Evolutionary conservation across 2,888 invertebrate genomes (phyloP).

Genomic region (Drosophila leonis): DNA sequence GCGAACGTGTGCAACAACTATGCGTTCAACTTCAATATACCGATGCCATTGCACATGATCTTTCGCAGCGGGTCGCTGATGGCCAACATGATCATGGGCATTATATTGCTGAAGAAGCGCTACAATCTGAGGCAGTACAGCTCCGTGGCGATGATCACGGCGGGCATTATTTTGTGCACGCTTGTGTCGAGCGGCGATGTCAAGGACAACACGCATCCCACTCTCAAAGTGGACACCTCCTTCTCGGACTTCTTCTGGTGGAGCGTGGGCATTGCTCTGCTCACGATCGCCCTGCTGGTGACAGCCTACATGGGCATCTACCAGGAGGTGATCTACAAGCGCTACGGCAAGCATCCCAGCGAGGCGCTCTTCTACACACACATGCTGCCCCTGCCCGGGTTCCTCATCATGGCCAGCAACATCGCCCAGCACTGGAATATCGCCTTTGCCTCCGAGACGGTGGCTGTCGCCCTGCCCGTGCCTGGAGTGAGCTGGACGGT

Average conservation of each 20-base stretch:
- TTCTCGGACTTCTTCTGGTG: constrained; percentile 87
- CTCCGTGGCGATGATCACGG: constrained; percentile 96
- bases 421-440: constrained; percentile 91
- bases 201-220: constrained; percentile 86
- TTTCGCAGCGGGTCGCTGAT: constrained; percentile 98
- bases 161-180: constrained; percentile 97
- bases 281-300: constrained; percentile 95
- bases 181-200: constrained; percentile 92
- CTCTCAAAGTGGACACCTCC: constrained; percentile 84
- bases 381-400: constrained; percentile 95
- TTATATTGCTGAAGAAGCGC: constrained; percentile 93
- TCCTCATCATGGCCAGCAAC: constrained; percentile 92
- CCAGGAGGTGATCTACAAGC: constrained; percentile 94
- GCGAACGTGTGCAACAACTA: constrained; percentile 97
- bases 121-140: constrained; percentile 94
- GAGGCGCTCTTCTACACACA: constrained; percentile 96
- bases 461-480: constrained; percentile 57
- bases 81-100: constrained; percentile 98
- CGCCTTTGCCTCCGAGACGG: constrained; percentile 89
- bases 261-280: constrained; percentile 91
- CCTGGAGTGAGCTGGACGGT: constrained; percentile 85
- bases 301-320: constrained; percentile 98
- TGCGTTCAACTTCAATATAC: constrained; percentile 97
- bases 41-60: constrained; percentile 99
- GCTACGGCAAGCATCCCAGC: constrained; percentile 95